Conservation (phyloP, 2,888 invertebrate species). For the Malachius bipustulatus region DNA sequence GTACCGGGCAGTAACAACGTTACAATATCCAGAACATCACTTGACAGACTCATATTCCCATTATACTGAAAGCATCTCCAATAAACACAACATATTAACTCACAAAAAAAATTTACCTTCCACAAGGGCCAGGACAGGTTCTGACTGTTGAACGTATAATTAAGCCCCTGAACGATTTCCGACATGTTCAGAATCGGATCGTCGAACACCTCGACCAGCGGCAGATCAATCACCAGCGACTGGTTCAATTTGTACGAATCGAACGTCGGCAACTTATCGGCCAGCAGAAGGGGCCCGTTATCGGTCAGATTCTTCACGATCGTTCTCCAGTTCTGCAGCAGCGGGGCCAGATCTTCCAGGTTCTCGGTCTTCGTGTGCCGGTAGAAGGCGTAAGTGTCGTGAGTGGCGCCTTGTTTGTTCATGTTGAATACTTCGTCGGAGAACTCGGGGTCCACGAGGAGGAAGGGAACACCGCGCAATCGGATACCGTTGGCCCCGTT, state of each 20-base stretch:
- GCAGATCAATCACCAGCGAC: constrained; percentile 34
- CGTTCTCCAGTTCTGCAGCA: constrained; percentile 52
- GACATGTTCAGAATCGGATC: constrained; percentile 21
- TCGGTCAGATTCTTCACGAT: constrained; percentile 47
- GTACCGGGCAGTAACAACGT: constrained; percentile 70
- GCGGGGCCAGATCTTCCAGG: constrained; percentile 42
- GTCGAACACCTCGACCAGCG: constrained; percentile 28
- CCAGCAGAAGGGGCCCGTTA: constrained; percentile 31
- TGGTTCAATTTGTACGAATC: constrained; percentile 31
- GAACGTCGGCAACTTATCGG: constrained; percentile 29
- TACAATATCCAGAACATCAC: constrained; percentile 49
- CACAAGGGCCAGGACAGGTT: constrained; percentile 40
- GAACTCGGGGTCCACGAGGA: constrained; percentile 47
- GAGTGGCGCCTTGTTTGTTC: constrained; percentile 29
- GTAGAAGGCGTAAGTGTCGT: constrained; percentile 51
- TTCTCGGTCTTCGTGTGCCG: constrained; percentile 53
- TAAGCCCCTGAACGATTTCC: constrained; percentile 24
- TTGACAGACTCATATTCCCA: constrained; percentile 24
- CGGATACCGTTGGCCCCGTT: constrained; percentile 76
- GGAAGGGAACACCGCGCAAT: constrained; percentile 52
- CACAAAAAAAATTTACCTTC: constrained; percentile 33
- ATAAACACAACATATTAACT: not conserved
- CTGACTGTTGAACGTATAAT: constrained; percentile 27
- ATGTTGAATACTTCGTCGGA: constrained; percentile 40
- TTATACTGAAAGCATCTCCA: constrained; percentile 18